Base-by-base conservation (phyloP, 2,797 vertebrate genomes). In the Allobates femoralis region DNA sequence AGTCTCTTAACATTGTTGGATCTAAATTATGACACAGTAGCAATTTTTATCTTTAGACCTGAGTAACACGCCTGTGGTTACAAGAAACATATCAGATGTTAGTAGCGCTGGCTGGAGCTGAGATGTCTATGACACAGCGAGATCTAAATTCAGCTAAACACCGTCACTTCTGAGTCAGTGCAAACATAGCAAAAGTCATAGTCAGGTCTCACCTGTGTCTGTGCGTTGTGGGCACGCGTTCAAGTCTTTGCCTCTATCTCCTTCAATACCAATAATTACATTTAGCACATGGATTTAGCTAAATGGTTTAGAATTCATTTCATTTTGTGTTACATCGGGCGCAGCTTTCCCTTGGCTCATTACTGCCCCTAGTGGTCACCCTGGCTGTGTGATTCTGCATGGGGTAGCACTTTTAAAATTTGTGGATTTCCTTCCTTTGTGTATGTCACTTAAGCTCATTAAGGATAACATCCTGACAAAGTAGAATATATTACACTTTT, bases 41-140 rank as follows among this genome's bases (percentile, higher is more conserved):
- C 58, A 26, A 60, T 19, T 55, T 64, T 71, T 86, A 86, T 83
- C 81, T 87, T 87, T 83, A 83, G 86, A 67, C 15, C 26, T 8
- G 32, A 76, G 85, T 79, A 55, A 67, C 15, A 73, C 53, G 64
- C 76, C 62, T 69, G 21, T 46, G 51, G 23, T 41, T 56, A 78
- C 76, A 23, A 28, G 64, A 85, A 62, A 60, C 60, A 34, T 64
- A 18, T 28, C 21, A 19, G 21, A 32, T 78, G 50, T n/a, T 78
- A 71, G 50, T 53, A 87, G 21, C 30, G 14, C 46, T 81, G 32
- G 60, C 58, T n/a, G 11, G 21, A 3, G 21, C 0, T 73, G 55
- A 74, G 71, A 18, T 55, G 74, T 55, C 71, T 82, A 74, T 86
- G 85, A 82, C 60, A 28, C 12, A 30, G 77, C 77, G 80, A 62